Conservation (phyloP, 2,113 vertebrate species). For the Sphyrna mokarran region DNA sequence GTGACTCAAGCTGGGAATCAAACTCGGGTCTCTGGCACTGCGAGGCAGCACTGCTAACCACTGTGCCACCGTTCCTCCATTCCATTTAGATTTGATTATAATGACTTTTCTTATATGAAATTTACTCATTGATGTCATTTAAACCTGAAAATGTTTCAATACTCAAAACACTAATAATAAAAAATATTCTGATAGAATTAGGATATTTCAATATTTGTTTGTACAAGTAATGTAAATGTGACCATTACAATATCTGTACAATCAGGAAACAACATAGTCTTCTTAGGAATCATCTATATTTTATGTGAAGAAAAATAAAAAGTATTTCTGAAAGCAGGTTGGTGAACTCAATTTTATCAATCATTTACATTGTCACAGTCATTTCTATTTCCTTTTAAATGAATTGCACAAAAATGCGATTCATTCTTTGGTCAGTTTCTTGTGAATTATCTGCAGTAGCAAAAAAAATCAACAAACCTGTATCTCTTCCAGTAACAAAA, state of each 20-base stretch:
- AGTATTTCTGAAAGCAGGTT: background rate
- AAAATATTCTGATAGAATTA: background rate
- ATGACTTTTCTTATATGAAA: background rate
- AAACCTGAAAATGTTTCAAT: background rate
- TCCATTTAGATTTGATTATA: background rate
- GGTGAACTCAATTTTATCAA: background rate
- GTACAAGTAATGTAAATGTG: background rate
- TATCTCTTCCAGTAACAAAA: conserved; percentile 8
- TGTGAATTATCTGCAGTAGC: background rate
- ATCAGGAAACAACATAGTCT: background rate
- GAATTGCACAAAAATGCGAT: background rate
- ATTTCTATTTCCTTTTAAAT: background rate
- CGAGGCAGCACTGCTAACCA: too few relatives aligned
- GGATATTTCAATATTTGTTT: background rate
- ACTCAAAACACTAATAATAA: background rate
- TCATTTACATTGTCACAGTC: background rate
- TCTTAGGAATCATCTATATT: background rate
- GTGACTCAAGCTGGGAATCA: too few relatives aligned
- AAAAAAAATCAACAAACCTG: background rate
- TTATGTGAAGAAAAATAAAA: background rate
- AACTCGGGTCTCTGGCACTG: too few relatives aligned
- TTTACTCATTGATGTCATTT: background rate
- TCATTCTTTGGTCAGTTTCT: background rate
- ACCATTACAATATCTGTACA: background rate
- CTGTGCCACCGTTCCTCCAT: background rate